Conservation (phyloP, 2,797 vertebrate species). For the Chrosomus eos region DNA sequence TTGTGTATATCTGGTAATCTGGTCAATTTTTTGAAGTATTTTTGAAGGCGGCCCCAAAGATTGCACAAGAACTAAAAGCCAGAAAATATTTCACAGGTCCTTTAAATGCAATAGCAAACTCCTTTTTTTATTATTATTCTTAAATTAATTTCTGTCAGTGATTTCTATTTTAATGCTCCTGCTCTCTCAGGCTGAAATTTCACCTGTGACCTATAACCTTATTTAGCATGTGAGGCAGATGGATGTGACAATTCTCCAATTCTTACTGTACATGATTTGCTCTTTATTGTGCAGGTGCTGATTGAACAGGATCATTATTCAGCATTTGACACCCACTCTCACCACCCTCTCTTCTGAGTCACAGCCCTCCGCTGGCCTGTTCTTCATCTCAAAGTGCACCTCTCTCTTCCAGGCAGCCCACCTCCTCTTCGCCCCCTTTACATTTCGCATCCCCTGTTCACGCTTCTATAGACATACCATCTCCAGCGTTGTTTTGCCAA, state of each 20-base stretch:
- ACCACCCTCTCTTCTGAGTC: conserved; percentile 24
- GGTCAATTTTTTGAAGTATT: background rate
- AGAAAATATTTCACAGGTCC: background rate
- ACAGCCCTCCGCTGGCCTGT: conserved; percentile 16
- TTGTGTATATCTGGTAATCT: background rate
- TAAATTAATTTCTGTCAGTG: background rate
- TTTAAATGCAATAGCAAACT: background rate
- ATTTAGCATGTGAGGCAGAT: background rate
- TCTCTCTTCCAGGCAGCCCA: conserved; percentile 14
- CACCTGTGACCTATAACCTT: conserved; percentile 5
- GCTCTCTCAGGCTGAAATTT: background rate
- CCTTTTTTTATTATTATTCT: background rate
- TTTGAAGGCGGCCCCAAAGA: background rate
- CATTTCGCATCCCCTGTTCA: conserved; percentile 15
- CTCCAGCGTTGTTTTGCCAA: background rate
- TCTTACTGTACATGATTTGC: conserved; percentile 29
- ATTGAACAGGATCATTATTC: conserved; percentile 41
- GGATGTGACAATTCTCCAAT: conserved; percentile 23
- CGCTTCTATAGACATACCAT: conserved; percentile 17
- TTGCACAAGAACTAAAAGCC: background rate
- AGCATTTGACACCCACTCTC: conserved; percentile 37
- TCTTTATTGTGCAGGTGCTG: conserved; percentile 17
- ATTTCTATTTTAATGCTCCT: background rate
- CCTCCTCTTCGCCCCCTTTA: conserved; percentile 19
- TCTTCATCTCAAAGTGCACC: background rate